Percentiles rank a stretch among this genome's conserved stretches.
Evolutionary conservation across 2,797 vertebrate species (phyloP).

Genomic region (Sorex maritimensis): DNA sequence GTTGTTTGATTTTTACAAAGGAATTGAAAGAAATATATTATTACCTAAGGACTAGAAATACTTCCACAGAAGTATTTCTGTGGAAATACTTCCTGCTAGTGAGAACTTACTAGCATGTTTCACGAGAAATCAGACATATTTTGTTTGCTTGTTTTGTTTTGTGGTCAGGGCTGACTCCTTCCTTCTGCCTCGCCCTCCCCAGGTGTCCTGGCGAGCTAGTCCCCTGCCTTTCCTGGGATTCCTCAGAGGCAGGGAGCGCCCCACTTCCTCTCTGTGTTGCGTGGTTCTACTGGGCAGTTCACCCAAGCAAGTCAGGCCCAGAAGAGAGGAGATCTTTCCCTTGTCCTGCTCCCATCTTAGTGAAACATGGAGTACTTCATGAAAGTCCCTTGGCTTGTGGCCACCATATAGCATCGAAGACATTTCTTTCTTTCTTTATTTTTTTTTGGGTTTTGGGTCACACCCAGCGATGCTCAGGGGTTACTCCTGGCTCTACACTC

Average conservation of each 20-base stretch:
- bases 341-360: neutral
- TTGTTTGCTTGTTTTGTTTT: no score
- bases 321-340: neutral
- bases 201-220: neutral
- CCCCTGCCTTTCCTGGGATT: neutral
- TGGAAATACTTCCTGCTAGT: neutral
- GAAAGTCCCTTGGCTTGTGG: neutral
- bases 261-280: neutral
- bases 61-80: neutral
- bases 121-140: neutral
- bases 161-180: no score
- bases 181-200: no score
- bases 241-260: neutral
- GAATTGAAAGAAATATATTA: neutral
- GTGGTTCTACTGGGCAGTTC: neutral
- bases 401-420: neutral
- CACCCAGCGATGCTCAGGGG: no score
- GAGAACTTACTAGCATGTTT: conserved; percentile 1
- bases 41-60: neutral
- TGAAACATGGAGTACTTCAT: neutral
- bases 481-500: no score
- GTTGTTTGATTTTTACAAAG: neutral
- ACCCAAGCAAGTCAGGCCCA: neutral
- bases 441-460: neutral
- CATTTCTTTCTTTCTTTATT: neutral